phyloP scores from a whole-genome alignment of 2,888 invertebrate genomes.

The Andrena praecox region DNA sequence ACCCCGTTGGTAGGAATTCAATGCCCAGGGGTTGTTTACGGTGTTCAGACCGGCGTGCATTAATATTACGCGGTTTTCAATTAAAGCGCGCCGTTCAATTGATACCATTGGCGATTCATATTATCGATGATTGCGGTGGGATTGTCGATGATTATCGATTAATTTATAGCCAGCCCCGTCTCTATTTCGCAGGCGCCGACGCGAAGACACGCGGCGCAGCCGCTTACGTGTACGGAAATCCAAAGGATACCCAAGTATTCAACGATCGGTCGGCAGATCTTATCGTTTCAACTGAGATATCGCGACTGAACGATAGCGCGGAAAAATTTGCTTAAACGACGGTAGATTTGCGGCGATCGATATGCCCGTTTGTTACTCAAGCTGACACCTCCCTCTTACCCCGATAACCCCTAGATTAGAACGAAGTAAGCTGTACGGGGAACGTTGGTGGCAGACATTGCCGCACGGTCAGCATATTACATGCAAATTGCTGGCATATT shows the following conservation, averaged over 20 bases:
- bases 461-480: conserved; percentile 48
- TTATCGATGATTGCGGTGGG: conserved; percentile 17
- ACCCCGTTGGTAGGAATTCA: background rate
- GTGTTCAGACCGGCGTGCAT: background rate
- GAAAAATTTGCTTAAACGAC: conserved; percentile 41
- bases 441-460: conserved; percentile 26
- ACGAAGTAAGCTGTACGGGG: conserved; percentile 21
- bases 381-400: conserved; percentile 18
- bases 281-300: conserved; percentile 14
- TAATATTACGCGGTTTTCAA: conserved; percentile 33
- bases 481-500: conserved; percentile 61
- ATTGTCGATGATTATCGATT: conserved; percentile 45
- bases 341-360: conserved; percentile 21
- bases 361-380: conserved; percentile 38
- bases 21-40: conserved; percentile 11
- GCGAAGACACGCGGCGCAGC: background rate
- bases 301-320: conserved; percentile 13
- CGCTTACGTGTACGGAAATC: conserved; percentile 37
- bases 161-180: conserved; percentile 31
- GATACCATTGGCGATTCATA: conserved; percentile 31
- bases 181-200: conserved; percentile 1
- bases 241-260: conserved; percentile 6
- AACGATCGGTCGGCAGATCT: conserved; percentile 32
- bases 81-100: conserved; percentile 14
- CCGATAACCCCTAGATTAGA: conserved; percentile 15